phyloP scores from a whole-genome alignment of 2,113 vertebrate genomes.

The Donacobius atricapilla region DNA sequence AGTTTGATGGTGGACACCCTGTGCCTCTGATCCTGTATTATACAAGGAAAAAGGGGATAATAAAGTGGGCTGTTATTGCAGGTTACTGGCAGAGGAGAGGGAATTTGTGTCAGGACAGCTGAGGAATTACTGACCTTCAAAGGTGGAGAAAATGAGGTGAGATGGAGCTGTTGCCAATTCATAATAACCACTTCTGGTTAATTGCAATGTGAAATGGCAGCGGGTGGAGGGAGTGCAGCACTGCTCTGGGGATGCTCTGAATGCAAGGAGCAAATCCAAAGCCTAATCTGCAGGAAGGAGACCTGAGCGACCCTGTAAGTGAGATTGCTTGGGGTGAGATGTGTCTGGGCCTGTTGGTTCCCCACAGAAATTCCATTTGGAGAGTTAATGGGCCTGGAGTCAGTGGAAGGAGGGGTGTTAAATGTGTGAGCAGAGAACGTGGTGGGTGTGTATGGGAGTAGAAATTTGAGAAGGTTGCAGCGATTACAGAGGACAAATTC shows the following conservation, averaged over 20 bases:
- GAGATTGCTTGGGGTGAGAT: background rate
- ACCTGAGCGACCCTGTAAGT: background rate
- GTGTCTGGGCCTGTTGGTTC: background rate
- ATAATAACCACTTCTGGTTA: background rate
- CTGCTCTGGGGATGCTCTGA: background rate
- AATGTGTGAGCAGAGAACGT: fast-evolving
- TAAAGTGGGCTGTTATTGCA: fast-evolving
- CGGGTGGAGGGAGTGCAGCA: fast-evolving
- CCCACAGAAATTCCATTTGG: background rate
- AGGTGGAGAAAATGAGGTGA: background rate
- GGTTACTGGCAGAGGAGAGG: background rate
- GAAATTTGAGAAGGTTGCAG: background rate
- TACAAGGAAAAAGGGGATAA: background rate
- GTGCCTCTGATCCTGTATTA: background rate
- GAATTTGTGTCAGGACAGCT: background rate
- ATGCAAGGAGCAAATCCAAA: background rate
- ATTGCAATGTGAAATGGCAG: background rate
- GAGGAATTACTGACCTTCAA: background rate
- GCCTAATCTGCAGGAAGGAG: background rate
- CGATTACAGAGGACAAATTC: background rate
- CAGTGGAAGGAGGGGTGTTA: background rate
- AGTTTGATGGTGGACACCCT: background rate
- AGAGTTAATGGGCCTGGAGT: background rate
- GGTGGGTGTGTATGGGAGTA: background rate
- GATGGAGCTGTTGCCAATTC: fast-evolving